Percentiles rank a stretch among this genome's conserved stretches.
Conservation (phyloP, 2,888 invertebrate genomes). For the Stenodema calcarata region DNA sequence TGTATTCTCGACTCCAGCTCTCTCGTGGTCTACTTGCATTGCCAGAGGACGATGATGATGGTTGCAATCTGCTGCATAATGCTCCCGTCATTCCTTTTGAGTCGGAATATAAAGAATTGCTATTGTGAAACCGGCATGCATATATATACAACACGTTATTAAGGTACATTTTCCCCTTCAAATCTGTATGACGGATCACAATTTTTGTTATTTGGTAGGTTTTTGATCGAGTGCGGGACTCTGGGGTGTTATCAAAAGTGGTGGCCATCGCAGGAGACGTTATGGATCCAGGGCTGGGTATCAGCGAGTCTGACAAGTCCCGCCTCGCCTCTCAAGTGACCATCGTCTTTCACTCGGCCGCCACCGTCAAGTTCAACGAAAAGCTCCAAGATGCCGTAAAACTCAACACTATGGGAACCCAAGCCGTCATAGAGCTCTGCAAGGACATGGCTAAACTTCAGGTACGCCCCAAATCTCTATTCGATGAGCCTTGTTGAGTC, state of each 20-base stretch:
- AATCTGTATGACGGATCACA: too few species aligned
- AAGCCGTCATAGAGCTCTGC: constrained; percentile 66
- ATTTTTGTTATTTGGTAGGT: constrained; percentile 59
- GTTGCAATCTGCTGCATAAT: neutral
- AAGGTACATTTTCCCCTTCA: too few species aligned
- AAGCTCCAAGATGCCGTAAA: constrained; percentile 65
- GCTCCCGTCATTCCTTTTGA: too few species aligned
- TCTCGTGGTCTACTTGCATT: neutral
- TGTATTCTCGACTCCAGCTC: neutral
- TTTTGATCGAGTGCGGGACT: constrained; percentile 61
- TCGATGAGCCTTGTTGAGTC: too few species aligned
- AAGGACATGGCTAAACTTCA: constrained; percentile 64
- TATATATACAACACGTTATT: too few species aligned
- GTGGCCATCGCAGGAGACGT: constrained; percentile 63
- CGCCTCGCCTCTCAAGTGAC: constrained; percentile 62
- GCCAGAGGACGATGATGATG: neutral
- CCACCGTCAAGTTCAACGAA: constrained; percentile 70
- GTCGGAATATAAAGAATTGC: too few species aligned
- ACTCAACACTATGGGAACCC: constrained; percentile 68
- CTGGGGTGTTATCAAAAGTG: constrained; percentile 61
- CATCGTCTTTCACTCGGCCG: constrained; percentile 70
- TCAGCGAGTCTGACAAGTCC: constrained; percentile 61
- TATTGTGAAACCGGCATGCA: too few species aligned
- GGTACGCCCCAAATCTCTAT: constrained; percentile 55
- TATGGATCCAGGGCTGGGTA: constrained; percentile 60